Percentiles rank a stretch among this genome's conserved stretches.
phyloP scores from a whole-genome alignment of 2,888 invertebrate species.

The Scaptomyza tumidula region DNA sequence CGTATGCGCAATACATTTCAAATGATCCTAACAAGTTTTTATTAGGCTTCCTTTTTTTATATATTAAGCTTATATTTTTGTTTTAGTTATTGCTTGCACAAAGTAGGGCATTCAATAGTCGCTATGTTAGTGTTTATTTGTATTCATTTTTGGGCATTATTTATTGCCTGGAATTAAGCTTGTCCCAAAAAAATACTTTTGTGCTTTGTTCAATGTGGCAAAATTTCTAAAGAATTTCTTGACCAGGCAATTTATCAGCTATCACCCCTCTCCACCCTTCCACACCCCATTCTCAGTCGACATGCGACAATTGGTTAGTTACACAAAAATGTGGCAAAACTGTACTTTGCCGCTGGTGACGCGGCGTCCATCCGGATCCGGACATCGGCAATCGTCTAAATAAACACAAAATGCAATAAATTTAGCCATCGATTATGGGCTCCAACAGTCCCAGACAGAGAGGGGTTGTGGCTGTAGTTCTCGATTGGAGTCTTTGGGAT shows the following conservation, averaged over 20 bases:
- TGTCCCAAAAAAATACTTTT: slow-evolving; percentile 4
- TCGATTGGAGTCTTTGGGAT: slow-evolving; percentile 32
- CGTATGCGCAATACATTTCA: slow-evolving; percentile 43
- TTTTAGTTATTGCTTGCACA: neutral
- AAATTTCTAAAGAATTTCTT: slow-evolving; percentile 25
- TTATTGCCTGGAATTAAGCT: slow-evolving; percentile 6
- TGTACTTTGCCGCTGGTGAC: slow-evolving; percentile 67
- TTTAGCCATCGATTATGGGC: slow-evolving; percentile 76
- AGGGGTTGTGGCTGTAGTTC: slow-evolving; percentile 26
- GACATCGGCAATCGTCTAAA: slow-evolving; percentile 70
- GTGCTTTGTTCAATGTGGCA: slow-evolving; percentile 5
- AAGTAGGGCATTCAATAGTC: slow-evolving; percentile 7
- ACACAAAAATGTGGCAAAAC: slow-evolving; percentile 54
- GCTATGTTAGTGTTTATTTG: neutral
- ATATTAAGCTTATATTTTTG: no score
- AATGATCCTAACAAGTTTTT: no score
- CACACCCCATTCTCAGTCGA: accelerated
- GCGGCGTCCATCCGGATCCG: slow-evolving; percentile 62
- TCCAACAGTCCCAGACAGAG: slow-evolving; percentile 36
- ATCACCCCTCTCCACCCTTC: neutral
- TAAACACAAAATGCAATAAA: slow-evolving; percentile 79
- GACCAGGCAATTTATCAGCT: slow-evolving; percentile 49
- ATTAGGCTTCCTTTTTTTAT: no score
- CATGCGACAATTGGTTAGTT: slow-evolving; percentile 52
- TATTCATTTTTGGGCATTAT: neutral